Evolutionary conservation across 2,113 vertebrate species (phyloP).

Genomic region (Sterna hirundo): DNA sequence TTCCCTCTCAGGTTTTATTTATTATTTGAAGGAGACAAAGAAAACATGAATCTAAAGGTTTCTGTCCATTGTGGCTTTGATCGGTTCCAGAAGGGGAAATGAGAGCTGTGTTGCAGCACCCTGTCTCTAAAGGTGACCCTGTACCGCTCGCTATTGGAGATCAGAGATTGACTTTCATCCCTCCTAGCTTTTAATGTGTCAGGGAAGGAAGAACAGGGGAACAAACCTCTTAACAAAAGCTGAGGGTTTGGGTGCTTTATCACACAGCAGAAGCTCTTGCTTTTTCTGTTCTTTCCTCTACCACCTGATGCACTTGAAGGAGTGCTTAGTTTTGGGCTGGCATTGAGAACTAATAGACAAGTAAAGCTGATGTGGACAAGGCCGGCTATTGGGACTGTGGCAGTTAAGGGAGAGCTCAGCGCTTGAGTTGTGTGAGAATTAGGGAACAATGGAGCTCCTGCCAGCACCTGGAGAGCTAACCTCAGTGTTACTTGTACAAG

Average conservation of each 20-base stretch:
- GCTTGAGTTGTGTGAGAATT: rapidly evolving
- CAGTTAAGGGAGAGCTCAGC: background rate
- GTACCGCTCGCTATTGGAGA: background rate
- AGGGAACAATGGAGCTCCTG: background rate
- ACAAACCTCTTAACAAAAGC: background rate
- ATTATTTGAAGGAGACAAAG: background rate
- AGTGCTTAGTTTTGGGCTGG: background rate
- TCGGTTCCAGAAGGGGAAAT: background rate
- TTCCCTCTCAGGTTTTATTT: background rate
- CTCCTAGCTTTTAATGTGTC: background rate
- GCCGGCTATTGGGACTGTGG: background rate
- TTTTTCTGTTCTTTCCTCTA: background rate
- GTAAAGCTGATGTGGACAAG: background rate
- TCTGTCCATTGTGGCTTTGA: background rate
- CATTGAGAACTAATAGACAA: background rate
- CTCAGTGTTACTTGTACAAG: background rate
- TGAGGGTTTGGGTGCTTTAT: background rate
- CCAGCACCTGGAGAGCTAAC: background rate
- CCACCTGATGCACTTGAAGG: background rate
- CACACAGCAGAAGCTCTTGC: background rate
- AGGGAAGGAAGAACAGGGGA: background rate
- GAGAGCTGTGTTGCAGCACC: background rate
- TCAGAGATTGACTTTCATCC: slow-evolving; percentile 20
- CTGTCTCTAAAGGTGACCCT: background rate
- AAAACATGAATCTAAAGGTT: background rate